Conservation (phyloP, 2,888 invertebrate genomes). For the Lasius fuliginosus region DNA sequence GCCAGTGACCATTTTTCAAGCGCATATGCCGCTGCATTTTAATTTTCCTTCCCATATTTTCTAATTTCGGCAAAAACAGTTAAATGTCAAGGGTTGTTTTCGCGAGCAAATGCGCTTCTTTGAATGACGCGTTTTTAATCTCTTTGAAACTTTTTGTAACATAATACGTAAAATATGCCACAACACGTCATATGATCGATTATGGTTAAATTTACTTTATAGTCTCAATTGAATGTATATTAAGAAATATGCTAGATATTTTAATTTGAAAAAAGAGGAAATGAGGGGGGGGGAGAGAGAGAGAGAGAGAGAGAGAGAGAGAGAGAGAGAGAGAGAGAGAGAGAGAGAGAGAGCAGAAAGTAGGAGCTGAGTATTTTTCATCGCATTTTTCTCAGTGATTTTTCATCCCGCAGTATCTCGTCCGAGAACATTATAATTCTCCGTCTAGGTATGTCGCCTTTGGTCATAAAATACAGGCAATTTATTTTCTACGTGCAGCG, state of each 20-base stretch:
- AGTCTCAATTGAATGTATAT: neutral
- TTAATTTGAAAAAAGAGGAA: neutral
- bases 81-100: conserved; percentile 16
- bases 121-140: neutral
- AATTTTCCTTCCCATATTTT: neutral
- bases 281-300: neutral
- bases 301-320: neutral
- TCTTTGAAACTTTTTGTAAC: neutral
- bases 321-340: neutral
- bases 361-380: neutral
- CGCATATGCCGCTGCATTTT: neutral
- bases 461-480: conserved; percentile 14
- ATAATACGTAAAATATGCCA: neutral
- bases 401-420: neutral
- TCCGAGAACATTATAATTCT: neutral
- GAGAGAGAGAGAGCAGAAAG: neutral
- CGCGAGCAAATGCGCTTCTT: neutral
- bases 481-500: conserved; percentile 37
- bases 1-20: neutral
- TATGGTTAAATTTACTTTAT: neutral
- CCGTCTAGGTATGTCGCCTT: conserved; percentile 7
- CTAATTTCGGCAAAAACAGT: neutral
- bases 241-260: neutral
- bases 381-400: neutral
- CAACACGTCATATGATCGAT: neutral